Percentiles rank a stretch among this genome's conserved stretches.
Conservation (phyloP, 2,113 vertebrate genomes). For the Dasyprocta punctata region DNA sequence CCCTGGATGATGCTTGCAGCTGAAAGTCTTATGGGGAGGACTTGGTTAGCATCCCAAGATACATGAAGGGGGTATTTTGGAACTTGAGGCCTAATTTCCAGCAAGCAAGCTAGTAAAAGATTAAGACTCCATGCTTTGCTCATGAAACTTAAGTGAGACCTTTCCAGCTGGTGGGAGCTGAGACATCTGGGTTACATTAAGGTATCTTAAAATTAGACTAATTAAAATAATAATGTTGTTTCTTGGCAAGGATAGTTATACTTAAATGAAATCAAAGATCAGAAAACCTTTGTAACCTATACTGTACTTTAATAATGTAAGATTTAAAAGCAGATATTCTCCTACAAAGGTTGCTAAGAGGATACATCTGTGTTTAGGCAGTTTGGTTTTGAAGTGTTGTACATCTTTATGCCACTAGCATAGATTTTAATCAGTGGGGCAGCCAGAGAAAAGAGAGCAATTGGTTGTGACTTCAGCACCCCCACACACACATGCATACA, state of each 20-base stretch:
- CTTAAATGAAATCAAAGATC: neutral
- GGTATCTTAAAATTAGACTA: neutral
- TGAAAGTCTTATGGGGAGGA: neutral
- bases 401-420: neutral
- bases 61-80: neutral
- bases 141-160: neutral
- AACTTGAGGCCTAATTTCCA: neutral
- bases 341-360: neutral
- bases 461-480: neutral
- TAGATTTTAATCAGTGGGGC: neutral
- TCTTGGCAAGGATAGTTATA: neutral
- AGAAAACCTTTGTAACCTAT: neutral
- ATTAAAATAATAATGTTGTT: constrained; percentile 4
- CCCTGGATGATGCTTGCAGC: neutral
- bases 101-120: neutral
- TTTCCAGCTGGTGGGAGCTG: neutral
- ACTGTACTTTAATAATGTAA: neutral
- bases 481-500: too few species aligned
- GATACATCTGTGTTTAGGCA: neutral
- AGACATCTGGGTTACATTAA: neutral
- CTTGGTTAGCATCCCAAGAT: neutral
- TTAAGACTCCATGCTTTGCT: neutral
- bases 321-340: constrained; percentile 32
- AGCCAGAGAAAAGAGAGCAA: neutral
- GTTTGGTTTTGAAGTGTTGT: neutral